A percentile compares a stretch with the other conserved stretches of the same genome.
Evolutionary conservation across 2,888 invertebrate species (phyloP).

Genomic region (Dione juno): DNA sequence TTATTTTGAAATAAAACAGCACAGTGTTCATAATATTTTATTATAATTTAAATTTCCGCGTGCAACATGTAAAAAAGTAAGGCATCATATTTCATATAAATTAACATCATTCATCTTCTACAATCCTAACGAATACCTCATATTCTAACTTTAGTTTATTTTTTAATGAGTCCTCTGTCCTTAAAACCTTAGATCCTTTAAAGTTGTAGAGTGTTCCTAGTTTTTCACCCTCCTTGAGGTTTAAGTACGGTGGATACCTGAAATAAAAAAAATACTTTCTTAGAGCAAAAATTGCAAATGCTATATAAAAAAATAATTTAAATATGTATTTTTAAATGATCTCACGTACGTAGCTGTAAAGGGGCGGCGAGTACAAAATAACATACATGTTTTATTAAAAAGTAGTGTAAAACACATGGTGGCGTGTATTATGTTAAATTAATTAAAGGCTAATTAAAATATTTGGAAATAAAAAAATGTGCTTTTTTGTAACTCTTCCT

Average conservation of each 20-base stretch:
- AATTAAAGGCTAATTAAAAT: too few species aligned
- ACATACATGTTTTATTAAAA: too few species aligned
- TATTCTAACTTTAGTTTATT: constrained; percentile 73
- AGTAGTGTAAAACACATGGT: too few species aligned
- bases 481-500: too few species aligned
- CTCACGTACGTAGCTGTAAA: not conserved
- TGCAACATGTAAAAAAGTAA: constrained; percentile 37
- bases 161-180: constrained; percentile 58
- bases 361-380: too few species aligned
- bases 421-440: too few species aligned
- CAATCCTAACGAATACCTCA: constrained; percentile 73
- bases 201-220: constrained; percentile 71
- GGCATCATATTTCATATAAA: constrained; percentile 36
- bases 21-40: constrained; percentile 43
- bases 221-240: constrained; percentile 63
- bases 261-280: constrained; percentile 44
- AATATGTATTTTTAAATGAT: not conserved
- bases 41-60: constrained; percentile 48
- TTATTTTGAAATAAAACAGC: constrained; percentile 33
- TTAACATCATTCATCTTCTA: constrained; percentile 55
- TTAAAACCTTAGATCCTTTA: constrained; percentile 68
- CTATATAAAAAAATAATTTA: not conserved
- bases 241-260: constrained; percentile 68
- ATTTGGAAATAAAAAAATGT: too few species aligned
- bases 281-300: not conserved